Base-by-base conservation (phyloP, 2,888 invertebrate genomes). In the Caenorhabditis panamensis region DNA sequence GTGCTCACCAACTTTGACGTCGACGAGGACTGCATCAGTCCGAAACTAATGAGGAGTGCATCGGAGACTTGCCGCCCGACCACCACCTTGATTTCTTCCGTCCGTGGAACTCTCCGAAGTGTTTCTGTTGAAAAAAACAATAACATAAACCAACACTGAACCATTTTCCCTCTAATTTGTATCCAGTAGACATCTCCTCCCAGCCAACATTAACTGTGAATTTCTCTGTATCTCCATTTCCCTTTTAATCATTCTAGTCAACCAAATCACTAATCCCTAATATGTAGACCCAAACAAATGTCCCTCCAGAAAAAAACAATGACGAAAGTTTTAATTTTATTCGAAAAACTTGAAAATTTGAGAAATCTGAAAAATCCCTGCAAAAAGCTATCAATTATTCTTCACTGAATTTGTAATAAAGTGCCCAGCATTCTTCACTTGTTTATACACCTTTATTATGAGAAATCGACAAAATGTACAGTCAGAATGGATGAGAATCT, bases 61-160 rank as follows among this genome's bases (percentile, higher is more conserved):
- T 80, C 75, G 8, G 80, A 80, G 59, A 56, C 75, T 5, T 69
- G 64, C 36, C 79, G 67, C n/a, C 62, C 75, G 8, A 75, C 69
- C 44, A 69, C 75, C 18, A 56, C 28, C 8, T 3, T 75, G 26
- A 71, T 75, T n/a, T 47, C 75, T 13, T 61, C 69, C 44, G 63
- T 49, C 1, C 68, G 44, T 36, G 49, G 36, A 26, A 18, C 62
- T 18, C 53, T 49, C 9, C 58, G 79, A 22, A 66, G 80, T 59
- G 67, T 58, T 28, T 80, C 80, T 16, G 69, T 80, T 18, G 80
- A 80, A 22, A 79, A 80, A 37, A 75, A 75, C 61, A 75, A 75
- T 75, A 75, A 75, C 54, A 36, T 31, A 64, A 66, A 66, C 54
- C 18, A 63, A 47, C 47, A 66, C 36, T 24, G 31, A 31, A 31